phyloP scores from a whole-genome alignment of 2,113 vertebrate genomes.

The Tupaia chinensis region DNA sequence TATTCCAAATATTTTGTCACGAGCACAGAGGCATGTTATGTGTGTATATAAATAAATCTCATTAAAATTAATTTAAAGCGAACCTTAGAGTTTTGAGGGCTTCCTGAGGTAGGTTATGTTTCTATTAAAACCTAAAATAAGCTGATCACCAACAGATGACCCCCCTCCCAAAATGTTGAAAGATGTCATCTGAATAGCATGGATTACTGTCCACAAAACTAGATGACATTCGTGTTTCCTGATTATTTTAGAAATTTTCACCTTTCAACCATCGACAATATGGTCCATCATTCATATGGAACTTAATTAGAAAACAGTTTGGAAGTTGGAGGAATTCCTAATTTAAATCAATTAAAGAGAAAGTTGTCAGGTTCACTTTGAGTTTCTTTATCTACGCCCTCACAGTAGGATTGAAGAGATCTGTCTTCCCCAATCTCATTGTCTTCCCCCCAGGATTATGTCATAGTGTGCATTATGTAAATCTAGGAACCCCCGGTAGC shows the following conservation, averaged over 20 bases:
- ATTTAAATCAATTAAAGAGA: conserved; percentile 83
- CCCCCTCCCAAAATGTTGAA: not conserved
- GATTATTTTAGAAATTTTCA: conserved; percentile 56
- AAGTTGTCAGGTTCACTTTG: conserved; percentile 80
- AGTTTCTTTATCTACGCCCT: conserved; percentile 63
- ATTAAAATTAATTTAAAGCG: conserved; percentile 59
- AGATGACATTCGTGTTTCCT: conserved; percentile 64
- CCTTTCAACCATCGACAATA: conserved; percentile 53
- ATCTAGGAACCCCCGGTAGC: conserved; percentile 29
- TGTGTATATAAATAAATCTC: conserved; percentile 51
- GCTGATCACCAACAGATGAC: not conserved
- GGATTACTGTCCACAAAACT: conserved; percentile 58
- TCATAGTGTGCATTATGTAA: conserved; percentile 29
- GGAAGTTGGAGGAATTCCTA: conserved; percentile 79
- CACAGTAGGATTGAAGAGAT: conserved; percentile 39
- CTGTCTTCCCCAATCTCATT: conserved; percentile 65
- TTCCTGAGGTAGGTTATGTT: not conserved
- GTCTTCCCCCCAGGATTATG: conserved; percentile 64
- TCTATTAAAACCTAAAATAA: conserved; percentile 45
- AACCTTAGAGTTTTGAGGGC: not conserved
- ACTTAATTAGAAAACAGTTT: conserved; percentile 81
- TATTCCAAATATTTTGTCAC: conserved; percentile 43
- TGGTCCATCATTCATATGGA: conserved; percentile 45
- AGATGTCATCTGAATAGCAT: conserved; percentile 6
- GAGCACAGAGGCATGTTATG: not conserved